These are phyloP conservation scores for Aphelinus certus DNA, from an alignment of 1,140 invertebrate species.

Conservation along the genomic window DNA sequence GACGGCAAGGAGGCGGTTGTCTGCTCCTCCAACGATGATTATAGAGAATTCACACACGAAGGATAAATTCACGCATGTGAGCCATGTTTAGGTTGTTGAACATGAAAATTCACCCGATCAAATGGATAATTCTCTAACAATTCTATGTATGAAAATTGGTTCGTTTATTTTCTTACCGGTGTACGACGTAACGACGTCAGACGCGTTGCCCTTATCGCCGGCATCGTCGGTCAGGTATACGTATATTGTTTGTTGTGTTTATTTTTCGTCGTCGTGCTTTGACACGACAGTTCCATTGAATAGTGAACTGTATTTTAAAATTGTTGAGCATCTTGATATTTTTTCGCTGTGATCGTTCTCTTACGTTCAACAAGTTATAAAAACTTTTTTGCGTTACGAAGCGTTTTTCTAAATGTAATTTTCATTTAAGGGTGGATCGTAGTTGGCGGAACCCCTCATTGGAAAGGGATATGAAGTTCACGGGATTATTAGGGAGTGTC, in stretches of 20 bases:
- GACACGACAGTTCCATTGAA: no score
- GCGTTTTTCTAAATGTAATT: no score
- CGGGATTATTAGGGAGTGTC: slow-evolving; percentile 93
- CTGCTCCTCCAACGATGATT: slow-evolving; percentile 77
- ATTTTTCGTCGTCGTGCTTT: neutral
- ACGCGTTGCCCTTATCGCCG: slow-evolving; percentile 88
- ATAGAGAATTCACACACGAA: slow-evolving; percentile 76
- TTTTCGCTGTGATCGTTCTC: no score
- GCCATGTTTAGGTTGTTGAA: no score
- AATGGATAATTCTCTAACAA: no score
- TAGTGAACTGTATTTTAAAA: no score
- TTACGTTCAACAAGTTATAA: no score
- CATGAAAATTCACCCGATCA: no score
- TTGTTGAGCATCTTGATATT: no score
- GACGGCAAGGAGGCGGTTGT: slow-evolving; percentile 77
- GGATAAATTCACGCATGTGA: slow-evolving; percentile 72
- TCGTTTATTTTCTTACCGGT: no score
- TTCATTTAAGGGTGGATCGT: slow-evolving; percentile 95
- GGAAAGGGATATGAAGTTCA: slow-evolving; percentile 96
- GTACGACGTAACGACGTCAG: slow-evolving; percentile 4
- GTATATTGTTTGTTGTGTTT: slow-evolving; percentile 16
- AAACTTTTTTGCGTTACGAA: no score
- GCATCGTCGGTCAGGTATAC: slow-evolving; percentile 90
- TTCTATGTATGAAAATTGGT: no score
- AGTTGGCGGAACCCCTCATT: slow-evolving; percentile 95